A percentile compares a stretch with the other conserved stretches of the same genome.
These are phyloP conservation scores for Macrophya annulata DNA, from an alignment of 2,888 invertebrate species.

Conservation along the genomic window DNA sequence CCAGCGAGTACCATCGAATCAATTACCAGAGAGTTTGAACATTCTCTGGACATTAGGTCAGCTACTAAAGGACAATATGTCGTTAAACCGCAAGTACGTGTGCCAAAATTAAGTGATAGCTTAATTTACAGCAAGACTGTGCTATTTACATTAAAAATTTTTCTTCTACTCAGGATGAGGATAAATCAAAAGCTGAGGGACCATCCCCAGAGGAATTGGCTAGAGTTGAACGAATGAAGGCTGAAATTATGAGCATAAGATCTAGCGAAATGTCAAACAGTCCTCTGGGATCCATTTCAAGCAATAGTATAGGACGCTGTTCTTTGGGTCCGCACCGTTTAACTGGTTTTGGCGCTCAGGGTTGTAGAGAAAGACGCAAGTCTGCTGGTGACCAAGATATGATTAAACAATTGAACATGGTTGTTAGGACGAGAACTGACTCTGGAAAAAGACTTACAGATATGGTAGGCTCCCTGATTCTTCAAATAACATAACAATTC, in stretches of 20 bases:
- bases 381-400: constrained; percentile 92
- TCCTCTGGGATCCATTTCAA: constrained; percentile 74
- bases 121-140: constrained; percentile 65
- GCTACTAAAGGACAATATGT: constrained; percentile 85
- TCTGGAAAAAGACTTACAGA: constrained; percentile 94
- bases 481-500: not conserved
- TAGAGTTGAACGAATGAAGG: constrained; percentile 82
- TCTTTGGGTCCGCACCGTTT: constrained; percentile 78
- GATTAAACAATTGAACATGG: constrained; percentile 86
- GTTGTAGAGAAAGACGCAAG: constrained; percentile 85
- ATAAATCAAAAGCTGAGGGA: constrained; percentile 85
- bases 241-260: constrained; percentile 79
- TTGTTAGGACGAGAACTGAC: constrained; percentile 90
- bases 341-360: constrained; percentile 75
- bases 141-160: constrained; percentile 37
- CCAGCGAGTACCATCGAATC: constrained; percentile 91
- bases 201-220: constrained; percentile 83
- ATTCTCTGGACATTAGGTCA: constrained; percentile 87
- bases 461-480: constrained; percentile 80
- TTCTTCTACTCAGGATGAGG: constrained; percentile 82
- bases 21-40: constrained; percentile 90
- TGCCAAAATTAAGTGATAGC: constrained; percentile 25
- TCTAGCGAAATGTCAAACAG: constrained; percentile 76
- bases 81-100: constrained; percentile 82
- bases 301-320: constrained; percentile 78